A percentile compares a stretch with the other conserved stretches of the same genome.
Evolutionary conservation across 2,113 vertebrate species (phyloP).

Genomic region (Bettongia penicillata): DNA sequence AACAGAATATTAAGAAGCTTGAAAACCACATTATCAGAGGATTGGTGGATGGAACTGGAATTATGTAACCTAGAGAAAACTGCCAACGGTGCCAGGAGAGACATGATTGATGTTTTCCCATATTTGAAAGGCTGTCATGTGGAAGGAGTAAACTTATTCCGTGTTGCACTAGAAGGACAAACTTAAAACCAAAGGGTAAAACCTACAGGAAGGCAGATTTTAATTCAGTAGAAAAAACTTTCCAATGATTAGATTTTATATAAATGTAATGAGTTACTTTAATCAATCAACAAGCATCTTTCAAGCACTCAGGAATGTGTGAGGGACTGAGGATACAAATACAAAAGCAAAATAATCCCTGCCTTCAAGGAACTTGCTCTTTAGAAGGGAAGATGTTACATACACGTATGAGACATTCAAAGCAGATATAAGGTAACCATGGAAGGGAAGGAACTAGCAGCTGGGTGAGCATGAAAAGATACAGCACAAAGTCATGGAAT

Average conservation of each 20-base stretch:
- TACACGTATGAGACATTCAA: neutral
- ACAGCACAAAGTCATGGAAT: neutral
- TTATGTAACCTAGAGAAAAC: neutral
- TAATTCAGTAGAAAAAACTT: neutral
- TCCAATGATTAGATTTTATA: neutral
- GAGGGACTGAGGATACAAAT: too few relatives aligned
- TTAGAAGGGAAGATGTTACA: neutral
- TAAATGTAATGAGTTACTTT: neutral
- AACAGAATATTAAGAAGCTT: neutral
- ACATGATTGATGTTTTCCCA: neutral
- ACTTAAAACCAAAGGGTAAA: neutral
- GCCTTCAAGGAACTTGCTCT: neutral
- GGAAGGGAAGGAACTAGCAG: neutral
- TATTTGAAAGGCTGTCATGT: neutral
- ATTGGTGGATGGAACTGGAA: neutral
- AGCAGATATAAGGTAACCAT: too few relatives aligned
- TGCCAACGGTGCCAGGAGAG: neutral
- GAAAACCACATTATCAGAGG: neutral
- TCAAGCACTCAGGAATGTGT: too few relatives aligned
- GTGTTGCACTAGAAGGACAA: neutral
- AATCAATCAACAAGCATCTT: neutral
- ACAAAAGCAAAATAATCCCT: too few relatives aligned
- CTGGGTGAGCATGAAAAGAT: neutral
- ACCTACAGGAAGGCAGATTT: neutral
- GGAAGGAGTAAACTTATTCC: neutral